Conservation (phyloP, 2,113 vertebrate genomes). For the Gallinago jamesoni region DNA sequence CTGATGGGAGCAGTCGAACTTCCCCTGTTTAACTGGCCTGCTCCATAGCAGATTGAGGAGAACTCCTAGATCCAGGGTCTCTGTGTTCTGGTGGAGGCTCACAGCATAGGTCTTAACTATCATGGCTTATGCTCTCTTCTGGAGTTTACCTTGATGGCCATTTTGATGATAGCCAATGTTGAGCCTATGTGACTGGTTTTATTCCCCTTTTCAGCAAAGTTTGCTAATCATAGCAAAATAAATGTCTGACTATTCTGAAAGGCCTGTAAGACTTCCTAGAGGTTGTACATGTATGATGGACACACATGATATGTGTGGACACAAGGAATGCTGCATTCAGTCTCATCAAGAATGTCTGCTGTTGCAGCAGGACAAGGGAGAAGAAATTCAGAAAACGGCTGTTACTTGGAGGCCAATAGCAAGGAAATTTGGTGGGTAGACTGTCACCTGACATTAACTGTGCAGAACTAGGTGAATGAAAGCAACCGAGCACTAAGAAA, state of each 20-base stretch:
- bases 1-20: neutral
- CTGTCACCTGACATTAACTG: neutral
- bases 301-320: no score
- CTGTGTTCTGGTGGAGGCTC: neutral
- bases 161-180: neutral
- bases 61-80: neutral
- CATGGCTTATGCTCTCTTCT: neutral
- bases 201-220: neutral
- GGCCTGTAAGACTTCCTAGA: neutral
- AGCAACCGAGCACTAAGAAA: neutral
- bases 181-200: neutral
- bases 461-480: neutral
- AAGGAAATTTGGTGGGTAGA: neutral
- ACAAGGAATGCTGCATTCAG: neutral
- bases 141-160: neutral
- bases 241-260: neutral
- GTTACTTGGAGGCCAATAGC: neutral
- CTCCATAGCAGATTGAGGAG: neutral
- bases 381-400: neutral
- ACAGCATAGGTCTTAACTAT: neutral
- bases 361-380: neutral
- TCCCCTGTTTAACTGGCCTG: neutral
- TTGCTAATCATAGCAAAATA: neutral
- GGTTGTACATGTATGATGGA: neutral
- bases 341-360: neutral